Base-by-base conservation (phyloP, 2,797 vertebrate species). In the Pogoniulus pusillus region DNA sequence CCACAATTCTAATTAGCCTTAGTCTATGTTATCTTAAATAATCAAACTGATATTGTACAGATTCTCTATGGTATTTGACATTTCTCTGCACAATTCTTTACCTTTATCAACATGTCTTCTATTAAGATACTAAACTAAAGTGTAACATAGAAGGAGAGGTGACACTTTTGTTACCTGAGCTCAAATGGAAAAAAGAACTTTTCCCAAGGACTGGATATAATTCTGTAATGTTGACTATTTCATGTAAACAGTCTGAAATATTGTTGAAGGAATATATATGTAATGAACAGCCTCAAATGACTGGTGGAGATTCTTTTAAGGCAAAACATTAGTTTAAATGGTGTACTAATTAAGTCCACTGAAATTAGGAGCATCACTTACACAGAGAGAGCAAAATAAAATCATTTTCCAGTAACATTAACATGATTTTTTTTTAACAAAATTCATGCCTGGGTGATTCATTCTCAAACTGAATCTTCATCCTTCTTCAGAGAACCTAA, bases 11-110 rank as follows among this genome's bases (percentile, higher is more conserved):
- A 94, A 91, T 96, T 95, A 93, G 23, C 5, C 32, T 81, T 87
- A 91, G n/a, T 45, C 69, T 92, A 24, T 89, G 10, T 87, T 93
- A 51, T 91, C 84, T 63, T 94, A 94, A 96, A 93, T 62, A 94
- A 76, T 87, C 58, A 90, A 93, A 58, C 30, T 73, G 20, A 39
- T 58, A 62, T 62, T 82, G 35, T 90, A 73, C 85, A 75, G 78
- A 84, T 57, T 79, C 18, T 37, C 23, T 64, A 34, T 20, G 70
- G 39, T 16, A 20, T 23, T 43, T 70, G 32, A 65, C 57, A 14
- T 62, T 85, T 59, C 51, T 75, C 32, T 73, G 9, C 76, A 68
- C 23, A 70, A 43, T 76, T 69, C n/a, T 65, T 90, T 70, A 57
- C 63, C 26, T 66, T 75, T 73, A 55, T 66, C 26, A 60, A 60